A percentile compares a stretch with the other conserved stretches of the same genome.
These are phyloP conservation scores for Belgica antarctica DNA, from an alignment of 2,888 invertebrate genomes.

Conservation along the genomic window DNA sequence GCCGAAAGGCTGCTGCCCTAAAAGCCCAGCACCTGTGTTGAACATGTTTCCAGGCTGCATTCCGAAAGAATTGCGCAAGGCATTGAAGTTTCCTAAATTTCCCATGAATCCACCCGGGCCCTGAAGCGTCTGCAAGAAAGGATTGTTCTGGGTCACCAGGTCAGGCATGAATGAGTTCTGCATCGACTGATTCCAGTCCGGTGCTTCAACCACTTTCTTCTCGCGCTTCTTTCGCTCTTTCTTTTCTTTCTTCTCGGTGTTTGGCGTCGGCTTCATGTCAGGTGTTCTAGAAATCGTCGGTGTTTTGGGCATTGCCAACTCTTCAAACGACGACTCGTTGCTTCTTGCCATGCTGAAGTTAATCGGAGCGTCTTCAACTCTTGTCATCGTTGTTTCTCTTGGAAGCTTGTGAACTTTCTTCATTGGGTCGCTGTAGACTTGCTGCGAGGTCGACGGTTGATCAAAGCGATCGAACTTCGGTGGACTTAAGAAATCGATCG, in stretches of 20 bases:
- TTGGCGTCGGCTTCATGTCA: slow-evolving; percentile 59
- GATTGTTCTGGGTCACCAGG: slow-evolving; percentile 54
- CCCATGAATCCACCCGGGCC: slow-evolving; percentile 7
- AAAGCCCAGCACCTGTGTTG: slow-evolving; percentile 57
- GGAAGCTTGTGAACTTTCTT: slow-evolving; percentile 36
- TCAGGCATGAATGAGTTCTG: slow-evolving; percentile 53
- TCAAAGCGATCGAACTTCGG: slow-evolving; percentile 34
- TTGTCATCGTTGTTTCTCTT: slow-evolving; percentile 52
- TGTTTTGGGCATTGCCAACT: slow-evolving; percentile 56
- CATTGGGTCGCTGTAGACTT: slow-evolving; percentile 19
- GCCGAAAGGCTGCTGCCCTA: not conserved
- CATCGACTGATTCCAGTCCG: slow-evolving; percentile 54
- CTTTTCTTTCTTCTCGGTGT: slow-evolving; percentile 59
- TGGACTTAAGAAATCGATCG: slow-evolving; percentile 28
- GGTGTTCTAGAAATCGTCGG: slow-evolving; percentile 61
- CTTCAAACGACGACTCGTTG: slow-evolving; percentile 30
- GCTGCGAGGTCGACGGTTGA: slow-evolving; percentile 6
- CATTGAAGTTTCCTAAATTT: not conserved
- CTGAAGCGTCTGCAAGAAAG: slow-evolving; percentile 28
- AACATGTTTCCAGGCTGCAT: slow-evolving; percentile 49
- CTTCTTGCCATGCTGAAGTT: slow-evolving; percentile 45
- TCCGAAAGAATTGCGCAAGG: slow-evolving; percentile 46
- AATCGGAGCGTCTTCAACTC: slow-evolving; percentile 48
- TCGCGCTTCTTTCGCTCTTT: slow-evolving; percentile 61
- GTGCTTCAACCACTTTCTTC: slow-evolving; percentile 54